These are phyloP conservation scores for Danio kyathit DNA, from an alignment of 2,797 vertebrate species.

Conservation along the genomic window DNA sequence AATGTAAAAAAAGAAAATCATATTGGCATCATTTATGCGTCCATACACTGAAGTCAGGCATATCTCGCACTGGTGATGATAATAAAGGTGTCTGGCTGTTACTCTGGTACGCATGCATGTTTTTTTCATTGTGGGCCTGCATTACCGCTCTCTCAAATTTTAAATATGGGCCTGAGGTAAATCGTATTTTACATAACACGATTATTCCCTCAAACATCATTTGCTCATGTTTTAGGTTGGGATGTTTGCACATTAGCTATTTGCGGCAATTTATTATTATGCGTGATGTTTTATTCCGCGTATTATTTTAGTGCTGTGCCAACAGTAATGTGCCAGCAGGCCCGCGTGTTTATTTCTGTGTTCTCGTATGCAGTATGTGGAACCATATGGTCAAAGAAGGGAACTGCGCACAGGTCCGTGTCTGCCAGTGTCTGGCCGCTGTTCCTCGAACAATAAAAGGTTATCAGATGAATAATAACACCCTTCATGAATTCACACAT, in stretches of 20 bases:
- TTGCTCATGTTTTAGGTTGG: neutral
- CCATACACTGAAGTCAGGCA: neutral
- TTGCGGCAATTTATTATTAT: neutral
- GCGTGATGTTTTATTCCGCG: neutral
- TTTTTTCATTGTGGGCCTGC: slow-evolving; percentile 32
- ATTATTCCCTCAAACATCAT: neutral
- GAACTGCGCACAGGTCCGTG: slow-evolving; percentile 62
- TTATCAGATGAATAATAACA: slow-evolving; percentile 23
- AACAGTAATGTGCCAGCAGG: slow-evolving; percentile 68
- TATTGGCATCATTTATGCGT: neutral
- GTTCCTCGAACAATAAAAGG: slow-evolving; percentile 31
- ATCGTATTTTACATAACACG: neutral
- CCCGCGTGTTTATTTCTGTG: slow-evolving; percentile 70
- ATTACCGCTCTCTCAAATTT: slow-evolving; percentile 1
- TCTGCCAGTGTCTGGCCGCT: slow-evolving; percentile 16
- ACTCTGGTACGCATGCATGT: slow-evolving; percentile 33
- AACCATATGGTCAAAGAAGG: slow-evolving; percentile 74
- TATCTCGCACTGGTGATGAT: neutral
- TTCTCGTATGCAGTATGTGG: slow-evolving; percentile 78
- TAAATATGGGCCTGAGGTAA: neutral
- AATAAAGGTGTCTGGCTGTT: slow-evolving; percentile 4
- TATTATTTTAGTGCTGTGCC: slow-evolving; percentile 74
- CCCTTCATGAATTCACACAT: neutral
- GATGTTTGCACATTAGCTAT: neutral
- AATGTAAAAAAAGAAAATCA: neutral